Percentiles rank a stretch among this genome's conserved stretches.
Conservation (phyloP, 2,888 invertebrate genomes). For the Allygus modestus region DNA sequence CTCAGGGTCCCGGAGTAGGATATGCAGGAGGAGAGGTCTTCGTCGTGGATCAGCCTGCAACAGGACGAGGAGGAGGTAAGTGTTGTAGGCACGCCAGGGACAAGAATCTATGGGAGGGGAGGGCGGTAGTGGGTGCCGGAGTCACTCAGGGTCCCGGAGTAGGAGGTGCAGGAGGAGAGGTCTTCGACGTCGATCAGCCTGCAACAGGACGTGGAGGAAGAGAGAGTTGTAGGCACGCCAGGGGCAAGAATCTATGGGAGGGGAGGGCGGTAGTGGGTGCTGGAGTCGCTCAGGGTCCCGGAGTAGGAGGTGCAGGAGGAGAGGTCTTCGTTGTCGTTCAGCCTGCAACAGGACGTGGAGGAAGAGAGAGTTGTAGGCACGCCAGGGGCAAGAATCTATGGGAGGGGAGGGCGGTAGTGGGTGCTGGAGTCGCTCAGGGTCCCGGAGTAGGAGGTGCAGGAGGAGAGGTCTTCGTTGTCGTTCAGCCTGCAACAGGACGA, state of each 20-base stretch:
- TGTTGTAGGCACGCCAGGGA: too few species aligned
- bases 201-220: slow-evolving; percentile 27
- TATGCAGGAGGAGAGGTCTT: slow-evolving; percentile 86
- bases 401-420: slow-evolving; percentile 73
- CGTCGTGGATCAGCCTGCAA: slow-evolving; percentile 71
- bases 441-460: slow-evolving; percentile 82
- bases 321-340: slow-evolving; percentile 77
- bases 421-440: slow-evolving; percentile 68
- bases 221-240: not conserved
- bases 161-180: slow-evolving; percentile 86
- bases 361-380: not conserved
- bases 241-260: too few species aligned
- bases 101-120: too few species aligned
- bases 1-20: slow-evolving; percentile 76
- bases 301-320: slow-evolving; percentile 85
- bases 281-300: slow-evolving; percentile 69
- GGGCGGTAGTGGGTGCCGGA: slow-evolving; percentile 68
- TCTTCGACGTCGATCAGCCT: slow-evolving; percentile 76
- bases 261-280: slow-evolving; percentile 72
- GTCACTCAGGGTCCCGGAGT: slow-evolving; percentile 72
- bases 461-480: slow-evolving; percentile 80
- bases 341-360: slow-evolving; percentile 48
- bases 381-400: too few species aligned
- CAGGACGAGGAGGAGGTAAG: not conserved
- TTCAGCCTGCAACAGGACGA: slow-evolving; percentile 57